Conservation (phyloP, 37 sponge, comb jelly and placozoan species). For the Theonella swinhoei region DNA sequence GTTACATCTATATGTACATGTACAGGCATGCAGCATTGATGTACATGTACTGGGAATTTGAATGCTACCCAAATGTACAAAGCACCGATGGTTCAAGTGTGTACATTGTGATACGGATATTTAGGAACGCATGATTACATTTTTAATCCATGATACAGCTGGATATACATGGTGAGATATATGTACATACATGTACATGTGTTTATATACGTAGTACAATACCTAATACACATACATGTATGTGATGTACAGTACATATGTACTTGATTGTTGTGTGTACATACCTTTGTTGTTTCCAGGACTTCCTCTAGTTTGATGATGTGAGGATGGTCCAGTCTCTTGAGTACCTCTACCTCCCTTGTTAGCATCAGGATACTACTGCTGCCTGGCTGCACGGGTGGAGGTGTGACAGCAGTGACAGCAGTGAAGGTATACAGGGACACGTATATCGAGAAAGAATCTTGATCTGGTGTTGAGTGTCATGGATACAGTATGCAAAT, state of each 20-base stretch:
- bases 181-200: slow-evolving; percentile 9
- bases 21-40: no score
- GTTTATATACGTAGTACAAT: background rate
- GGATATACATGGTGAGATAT: background rate
- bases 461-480: no score
- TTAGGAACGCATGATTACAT: background rate
- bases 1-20: no score
- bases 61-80: no score
- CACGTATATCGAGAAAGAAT: no score
- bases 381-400: slow-evolving; percentile 77
- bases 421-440: background rate
- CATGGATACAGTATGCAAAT: background rate
- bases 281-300: slow-evolving; percentile 87
- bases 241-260: slow-evolving; percentile 3
- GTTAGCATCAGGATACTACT: slow-evolving; percentile 77
- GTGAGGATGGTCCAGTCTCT: slow-evolving; percentile 82
- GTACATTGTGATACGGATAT: no score
- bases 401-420: no score
- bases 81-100: no score
- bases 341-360: slow-evolving; percentile 87
- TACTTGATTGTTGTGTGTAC: background rate
- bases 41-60: no score
- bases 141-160: background rate
- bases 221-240: background rate
- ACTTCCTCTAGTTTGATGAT: slow-evolving; percentile 90